Base-by-base conservation (phyloP, 1,140 invertebrate species). In the Aphaenogaster rudis region DNA sequence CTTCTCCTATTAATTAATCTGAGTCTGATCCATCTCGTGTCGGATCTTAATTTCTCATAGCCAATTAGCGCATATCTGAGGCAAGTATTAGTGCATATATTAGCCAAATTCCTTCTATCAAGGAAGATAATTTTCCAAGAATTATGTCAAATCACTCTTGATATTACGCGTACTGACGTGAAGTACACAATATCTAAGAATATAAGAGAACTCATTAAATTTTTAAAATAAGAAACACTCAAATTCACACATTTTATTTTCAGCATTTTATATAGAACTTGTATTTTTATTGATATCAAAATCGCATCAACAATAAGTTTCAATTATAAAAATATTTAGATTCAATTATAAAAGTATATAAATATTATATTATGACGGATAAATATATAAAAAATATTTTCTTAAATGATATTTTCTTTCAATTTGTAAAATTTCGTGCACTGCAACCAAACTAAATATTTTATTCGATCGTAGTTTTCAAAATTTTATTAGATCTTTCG, bases 71-170 rank as follows among this genome's bases (percentile, higher is more conserved):
- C 8, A 69, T 54, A 69, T 28, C 13, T 80, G 17, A 71, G 39
- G 4, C 28, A 66, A 48, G n/a, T 6, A 66, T 79, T 36, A 17
- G 48, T n/a, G n/a, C 45, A 79, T n/a, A 57, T 39, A 50, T 33
- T 33, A 50, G 13, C 21, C 15, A 52, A 50, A 28, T 50, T 33
- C 8, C 33, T 59, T 66, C 45, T 28, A 42, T 64, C 57, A 8
- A 66, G 15, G 9, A 66, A 21, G 6, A 45, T 6, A 9, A 45
- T 77, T 59, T 59, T 77, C n/a, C n/a, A 59, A 77, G n/a, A 77
- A 59, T 77, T 77, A 59, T 76, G 33, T 76, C 50, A 74, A 54
- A 39, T 57, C 33, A 21, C 11, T 33, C 28, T 48, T 71, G n/a
- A 76, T 4, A 76, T 57, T 57, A 39, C n/a, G 17, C 17, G 7